phyloP scores from a whole-genome alignment of 2,888 invertebrate genomes.

The Oeneis ivallda region DNA sequence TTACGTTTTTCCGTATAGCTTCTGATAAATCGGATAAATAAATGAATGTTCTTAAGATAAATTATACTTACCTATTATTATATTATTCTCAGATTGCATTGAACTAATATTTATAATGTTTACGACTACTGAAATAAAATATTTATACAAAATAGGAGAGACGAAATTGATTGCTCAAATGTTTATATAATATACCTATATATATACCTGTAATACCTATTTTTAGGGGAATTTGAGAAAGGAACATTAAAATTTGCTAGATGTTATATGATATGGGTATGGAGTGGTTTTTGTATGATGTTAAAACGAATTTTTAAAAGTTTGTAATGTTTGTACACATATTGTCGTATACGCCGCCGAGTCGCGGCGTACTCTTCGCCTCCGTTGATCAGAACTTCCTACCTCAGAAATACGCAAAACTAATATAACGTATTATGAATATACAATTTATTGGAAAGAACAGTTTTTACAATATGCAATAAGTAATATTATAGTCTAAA shows the following conservation, averaged over 20 bases:
- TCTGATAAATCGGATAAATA: constrained; percentile 51
- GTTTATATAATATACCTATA: too few species aligned
- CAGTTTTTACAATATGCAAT: constrained; percentile 73
- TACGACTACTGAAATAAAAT: constrained; percentile 71
- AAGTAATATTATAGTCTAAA: constrained; percentile 70
- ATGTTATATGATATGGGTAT: constrained; percentile 70
- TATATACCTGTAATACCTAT: constrained; percentile 72
- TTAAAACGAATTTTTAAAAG: constrained; percentile 77
- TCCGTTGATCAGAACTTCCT: constrained; percentile 67
- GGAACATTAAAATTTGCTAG: constrained; percentile 77
- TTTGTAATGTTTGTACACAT: constrained; percentile 63
- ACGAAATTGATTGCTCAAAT: constrained; percentile 81
- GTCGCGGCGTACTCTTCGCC: constrained; percentile 34
- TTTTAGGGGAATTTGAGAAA: constrained; percentile 77
- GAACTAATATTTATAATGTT: constrained; percentile 58
- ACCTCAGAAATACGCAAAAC: constrained; percentile 77
- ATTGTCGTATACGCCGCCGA: constrained; percentile 43
- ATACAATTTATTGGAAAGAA: constrained; percentile 69
- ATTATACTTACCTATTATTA: constrained; percentile 36
- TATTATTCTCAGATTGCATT: constrained; percentile 67
- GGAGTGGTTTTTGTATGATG: constrained; percentile 77
- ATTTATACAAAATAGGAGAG: constrained; percentile 79
- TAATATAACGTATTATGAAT: constrained; percentile 61
- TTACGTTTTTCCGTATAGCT: constrained; percentile 74
- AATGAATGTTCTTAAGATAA: constrained; percentile 52